Conservation (phyloP, 2,113 vertebrate genomes). For the Pygoscelis antarcticus region DNA sequence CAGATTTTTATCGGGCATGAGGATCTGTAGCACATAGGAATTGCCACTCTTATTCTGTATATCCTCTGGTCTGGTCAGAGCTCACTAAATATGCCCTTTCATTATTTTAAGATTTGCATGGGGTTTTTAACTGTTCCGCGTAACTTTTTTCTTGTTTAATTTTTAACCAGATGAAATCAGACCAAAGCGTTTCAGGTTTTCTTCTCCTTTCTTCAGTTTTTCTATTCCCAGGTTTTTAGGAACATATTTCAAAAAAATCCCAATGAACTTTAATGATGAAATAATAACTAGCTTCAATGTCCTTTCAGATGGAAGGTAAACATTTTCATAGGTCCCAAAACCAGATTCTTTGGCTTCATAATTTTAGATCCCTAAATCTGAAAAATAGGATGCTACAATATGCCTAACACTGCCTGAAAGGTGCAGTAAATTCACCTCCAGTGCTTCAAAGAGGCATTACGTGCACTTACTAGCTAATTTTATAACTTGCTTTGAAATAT, state of each 20-base stretch:
- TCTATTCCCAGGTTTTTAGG: neutral
- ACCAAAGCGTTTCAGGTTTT: neutral
- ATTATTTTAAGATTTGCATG: neutral
- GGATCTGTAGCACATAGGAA: neutral
- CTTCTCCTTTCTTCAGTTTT: neutral
- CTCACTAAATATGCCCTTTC: neutral
- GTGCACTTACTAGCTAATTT: neutral
- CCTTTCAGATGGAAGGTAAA: neutral
- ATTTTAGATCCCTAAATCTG: neutral
- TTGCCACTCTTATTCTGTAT: neutral
- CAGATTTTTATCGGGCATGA: neutral
- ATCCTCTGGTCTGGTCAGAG: neutral
- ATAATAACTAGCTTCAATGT: neutral
- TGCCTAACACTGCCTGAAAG: neutral
- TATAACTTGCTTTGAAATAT: neutral
- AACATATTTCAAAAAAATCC: neutral
- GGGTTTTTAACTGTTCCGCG: fast-evolving
- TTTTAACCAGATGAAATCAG: neutral
- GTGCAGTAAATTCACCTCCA: neutral
- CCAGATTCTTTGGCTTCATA: neutral
- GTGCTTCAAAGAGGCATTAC: neutral
- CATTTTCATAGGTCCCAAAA: neutral
- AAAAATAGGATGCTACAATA: neutral
- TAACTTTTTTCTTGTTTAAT: neutral
- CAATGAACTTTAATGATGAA: neutral